Evolutionary conservation across 2,797 vertebrate genomes (phyloP), one percentile per base, ranked within the genome.

Genomic region (Xiphophorus birchmanni): DNA sequence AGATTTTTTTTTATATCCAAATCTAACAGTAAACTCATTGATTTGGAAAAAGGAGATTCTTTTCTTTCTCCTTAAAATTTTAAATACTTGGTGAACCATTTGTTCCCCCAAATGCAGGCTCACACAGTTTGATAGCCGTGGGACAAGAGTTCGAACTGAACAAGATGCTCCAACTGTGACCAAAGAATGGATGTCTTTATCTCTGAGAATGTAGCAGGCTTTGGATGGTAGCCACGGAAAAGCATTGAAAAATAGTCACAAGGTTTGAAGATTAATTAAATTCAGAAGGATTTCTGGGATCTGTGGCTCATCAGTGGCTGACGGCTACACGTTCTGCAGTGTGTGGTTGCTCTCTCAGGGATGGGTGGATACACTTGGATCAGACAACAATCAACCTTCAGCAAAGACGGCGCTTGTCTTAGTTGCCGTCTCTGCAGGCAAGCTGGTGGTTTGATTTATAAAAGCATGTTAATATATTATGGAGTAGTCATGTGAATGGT

Each of bases 291-390:
- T 87, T 84, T 75, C 47, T 89, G 48, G 50, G 88, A 79, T 90
- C 80, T 84, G 86, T 48, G 74, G 60, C 87, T 73, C 77, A 74
- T 90, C 56, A 74, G 82, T 71, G 58, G 60, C 71, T 81, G 80
- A 86, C 78, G 67, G 75, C 75, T 74, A 78, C 77, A 48, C 21
- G 83, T 77, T 87, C 29, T 83, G 82, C 76, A 74, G 74, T 81
- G 79, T 86, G 82, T 69, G 85, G 83, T 75, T 83, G 75, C 18
- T 87, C 83, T 86, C 88, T 85, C 29, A 69, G 80, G 90, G 78
- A 74, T 74, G 88, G 90, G 91, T 80, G 91, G 87, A 81, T 75
- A 48, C 85, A 74, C 84, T 88, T 86, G 90, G 84, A 87, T 77
- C 71, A 69, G 75, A 56, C 54, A 73, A 21, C 52, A 54, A 80